Conservation (phyloP, 2,797 vertebrate genomes). For the Crocidura indochinensis region DNA sequence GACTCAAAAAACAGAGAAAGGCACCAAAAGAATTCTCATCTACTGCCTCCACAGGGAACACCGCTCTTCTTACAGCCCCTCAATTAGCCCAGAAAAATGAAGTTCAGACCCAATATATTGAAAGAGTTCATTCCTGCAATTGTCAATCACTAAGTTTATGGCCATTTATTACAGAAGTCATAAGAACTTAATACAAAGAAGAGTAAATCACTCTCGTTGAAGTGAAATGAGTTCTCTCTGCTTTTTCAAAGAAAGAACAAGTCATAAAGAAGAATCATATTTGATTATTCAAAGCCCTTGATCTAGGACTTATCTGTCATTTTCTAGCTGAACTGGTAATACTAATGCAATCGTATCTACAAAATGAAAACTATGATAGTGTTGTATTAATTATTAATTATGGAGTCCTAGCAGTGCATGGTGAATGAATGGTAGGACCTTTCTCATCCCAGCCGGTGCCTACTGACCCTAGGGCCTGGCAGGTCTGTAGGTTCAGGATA, state of each 20-base stretch:
- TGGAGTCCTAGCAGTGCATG: too few relatives aligned
- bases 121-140: not conserved
- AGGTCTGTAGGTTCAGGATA: too few relatives aligned
- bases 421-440: too few relatives aligned
- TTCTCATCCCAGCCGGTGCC: too few relatives aligned
- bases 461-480: too few relatives aligned
- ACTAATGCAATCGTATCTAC: not conserved
- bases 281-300: not conserved
- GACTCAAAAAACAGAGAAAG: not conserved
- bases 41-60: not conserved
- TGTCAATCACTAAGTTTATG: not conserved
- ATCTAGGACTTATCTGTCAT: not conserved
- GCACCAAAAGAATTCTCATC: not conserved
- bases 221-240: not conserved
- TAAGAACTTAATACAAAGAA: not conserved
- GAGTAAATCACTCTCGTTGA: not conserved
- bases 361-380: not conserved
- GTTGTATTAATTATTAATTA: too few relatives aligned
- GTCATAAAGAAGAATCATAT: not conserved
- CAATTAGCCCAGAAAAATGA: not conserved
- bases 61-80: too few relatives aligned
- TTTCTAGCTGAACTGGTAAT: not conserved
- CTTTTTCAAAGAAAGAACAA: conserved; percentile 3
- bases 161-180: not conserved
- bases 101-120: not conserved